These are phyloP conservation scores for Cynoglossus semilaevis DNA, from an alignment of 2,113 vertebrate species.

Conservation along the genomic window DNA sequence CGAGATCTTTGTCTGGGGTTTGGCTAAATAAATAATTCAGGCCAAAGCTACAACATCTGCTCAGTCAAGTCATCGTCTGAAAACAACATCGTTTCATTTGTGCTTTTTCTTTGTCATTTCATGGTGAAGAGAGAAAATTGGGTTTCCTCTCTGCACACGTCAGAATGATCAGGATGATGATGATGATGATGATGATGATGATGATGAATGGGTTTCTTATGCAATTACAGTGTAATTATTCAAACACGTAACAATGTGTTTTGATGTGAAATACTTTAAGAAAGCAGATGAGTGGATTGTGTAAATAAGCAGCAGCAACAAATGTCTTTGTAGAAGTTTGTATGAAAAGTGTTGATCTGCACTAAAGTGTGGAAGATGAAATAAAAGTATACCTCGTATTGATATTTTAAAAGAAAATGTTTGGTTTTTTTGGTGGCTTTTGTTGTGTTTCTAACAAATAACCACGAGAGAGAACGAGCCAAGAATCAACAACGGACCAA, in stretches of 20 bases:
- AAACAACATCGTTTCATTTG: slow-evolving; percentile 31
- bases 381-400: slow-evolving; percentile 35
- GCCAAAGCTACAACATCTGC: no score
- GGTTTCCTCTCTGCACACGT: slow-evolving; percentile 40
- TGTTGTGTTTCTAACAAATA: slow-evolving; percentile 8
- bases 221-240: slow-evolving; percentile 54
- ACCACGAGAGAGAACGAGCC: slow-evolving; percentile 11
- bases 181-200: slow-evolving; percentile 19
- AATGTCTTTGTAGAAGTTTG: slow-evolving; percentile 51
- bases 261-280: slow-evolving; percentile 49
- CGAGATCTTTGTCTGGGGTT: no score
- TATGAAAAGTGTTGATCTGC: slow-evolving; percentile 52
- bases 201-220: slow-evolving; percentile 60
- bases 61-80: slow-evolving; percentile 17
- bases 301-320: slow-evolving; percentile 56
- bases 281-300: slow-evolving; percentile 36
- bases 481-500: slow-evolving; percentile 29
- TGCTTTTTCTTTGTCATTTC: slow-evolving; percentile 34
- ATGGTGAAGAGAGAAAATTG: slow-evolving; percentile 19
- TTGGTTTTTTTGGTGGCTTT: slow-evolving; percentile 24
- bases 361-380: slow-evolving; percentile 35
- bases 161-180: background rate
- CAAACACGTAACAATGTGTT: slow-evolving; percentile 47
- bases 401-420: slow-evolving; percentile 32
- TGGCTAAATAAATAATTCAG: no score